phyloP scores from a whole-genome alignment of 2,888 invertebrate species.

The Gari tellinella region DNA sequence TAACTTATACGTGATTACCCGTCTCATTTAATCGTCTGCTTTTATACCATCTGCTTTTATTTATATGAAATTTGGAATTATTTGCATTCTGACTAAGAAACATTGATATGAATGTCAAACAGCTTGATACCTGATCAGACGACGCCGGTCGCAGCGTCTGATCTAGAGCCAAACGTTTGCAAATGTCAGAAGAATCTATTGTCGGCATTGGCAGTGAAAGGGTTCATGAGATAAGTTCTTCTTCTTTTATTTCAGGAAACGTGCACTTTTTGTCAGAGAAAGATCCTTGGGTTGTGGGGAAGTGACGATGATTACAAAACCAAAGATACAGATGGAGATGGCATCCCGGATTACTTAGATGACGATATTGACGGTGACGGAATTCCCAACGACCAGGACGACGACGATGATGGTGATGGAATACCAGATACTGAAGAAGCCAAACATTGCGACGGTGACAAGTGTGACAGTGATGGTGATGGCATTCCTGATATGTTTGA shows the following conservation, averaged over 20 bases:
- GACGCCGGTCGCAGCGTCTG: too few relatives aligned
- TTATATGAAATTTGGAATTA: too few relatives aligned
- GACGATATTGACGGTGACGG: conserved; percentile 80
- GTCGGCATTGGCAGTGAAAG: too few relatives aligned
- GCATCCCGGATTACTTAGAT: conserved; percentile 79
- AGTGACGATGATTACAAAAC: conserved; percentile 69
- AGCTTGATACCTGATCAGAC: too few relatives aligned
- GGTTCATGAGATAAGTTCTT: too few relatives aligned
- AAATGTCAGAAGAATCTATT: too few relatives aligned
- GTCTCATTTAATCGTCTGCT: too few relatives aligned
- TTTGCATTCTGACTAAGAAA: too few relatives aligned
- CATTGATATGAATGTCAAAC: too few relatives aligned
- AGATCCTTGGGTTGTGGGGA: conserved; percentile 64
- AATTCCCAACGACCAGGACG: conserved; percentile 75
- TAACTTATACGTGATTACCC: too few relatives aligned
- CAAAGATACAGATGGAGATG: conserved; percentile 78
- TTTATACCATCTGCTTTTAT: too few relatives aligned
- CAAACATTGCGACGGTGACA: conserved; percentile 76
- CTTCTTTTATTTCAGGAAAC: conserved; percentile 61
- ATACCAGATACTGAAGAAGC: conserved; percentile 69
- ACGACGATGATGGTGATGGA: conserved; percentile 78
- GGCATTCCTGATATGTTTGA: conserved; percentile 76
- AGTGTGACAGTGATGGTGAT: conserved; percentile 76
- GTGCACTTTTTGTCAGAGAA: conserved; percentile 73
- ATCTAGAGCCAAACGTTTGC: too few relatives aligned